Conservation (phyloP, 2,797 vertebrate species). For the Acrocephalus scirpaceus region DNA sequence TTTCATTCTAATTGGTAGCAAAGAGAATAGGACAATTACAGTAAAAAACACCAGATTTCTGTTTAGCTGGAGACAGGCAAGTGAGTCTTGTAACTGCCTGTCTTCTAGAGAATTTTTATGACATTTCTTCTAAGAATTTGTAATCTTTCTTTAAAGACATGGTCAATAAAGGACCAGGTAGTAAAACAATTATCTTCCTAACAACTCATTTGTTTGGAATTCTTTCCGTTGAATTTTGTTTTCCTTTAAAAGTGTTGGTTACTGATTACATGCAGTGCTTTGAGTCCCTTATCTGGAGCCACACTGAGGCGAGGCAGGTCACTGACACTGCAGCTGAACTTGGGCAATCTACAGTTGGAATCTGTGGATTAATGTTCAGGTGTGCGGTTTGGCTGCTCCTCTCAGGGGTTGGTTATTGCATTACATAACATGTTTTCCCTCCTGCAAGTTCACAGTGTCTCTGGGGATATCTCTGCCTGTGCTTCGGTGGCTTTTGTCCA, state of each 20-base stretch:
- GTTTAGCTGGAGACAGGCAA: not conserved
- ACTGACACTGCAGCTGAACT: not conserved
- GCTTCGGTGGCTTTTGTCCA: conserved; percentile 48
- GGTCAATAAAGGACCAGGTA: not conserved
- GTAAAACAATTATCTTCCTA: not conserved
- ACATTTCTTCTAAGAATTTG: not conserved
- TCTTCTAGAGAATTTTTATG: not conserved
- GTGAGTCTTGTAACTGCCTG: not conserved
- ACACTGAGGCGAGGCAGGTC: not conserved
- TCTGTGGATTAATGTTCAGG: conserved; percentile 33
- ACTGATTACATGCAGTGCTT: not conserved
- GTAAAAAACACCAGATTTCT: not conserved
- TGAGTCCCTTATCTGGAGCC: not conserved
- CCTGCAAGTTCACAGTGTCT: conserved; percentile 47
- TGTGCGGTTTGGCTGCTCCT: conserved; percentile 29
- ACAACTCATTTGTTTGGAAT: not conserved
- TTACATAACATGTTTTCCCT: conserved; percentile 46
- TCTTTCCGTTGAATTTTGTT: not conserved
- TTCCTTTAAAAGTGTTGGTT: not conserved
- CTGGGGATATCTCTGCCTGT: conserved; percentile 24
- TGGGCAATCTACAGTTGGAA: not conserved
- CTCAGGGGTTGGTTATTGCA: not conserved
- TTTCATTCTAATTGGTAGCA: not conserved
- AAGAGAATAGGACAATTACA: not conserved
- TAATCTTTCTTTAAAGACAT: not conserved